Evolutionary conservation across 2,888 invertebrate species (phyloP).

Genomic region (Apeira syringaria): DNA sequence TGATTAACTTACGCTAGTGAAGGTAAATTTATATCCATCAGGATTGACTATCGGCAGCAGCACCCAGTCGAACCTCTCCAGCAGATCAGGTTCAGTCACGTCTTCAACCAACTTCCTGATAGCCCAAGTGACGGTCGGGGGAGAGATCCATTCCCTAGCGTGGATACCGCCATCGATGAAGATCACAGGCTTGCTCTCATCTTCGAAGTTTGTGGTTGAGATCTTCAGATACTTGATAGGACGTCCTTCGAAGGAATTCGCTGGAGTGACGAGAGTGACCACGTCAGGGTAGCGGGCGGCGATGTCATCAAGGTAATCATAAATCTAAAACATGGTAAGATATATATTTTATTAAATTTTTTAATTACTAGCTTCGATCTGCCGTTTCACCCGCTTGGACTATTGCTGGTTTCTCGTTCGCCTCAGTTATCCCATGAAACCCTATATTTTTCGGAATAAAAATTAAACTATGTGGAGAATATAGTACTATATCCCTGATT

Average conservation of each 20-base stretch:
- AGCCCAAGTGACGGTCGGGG: slow-evolving; percentile 85
- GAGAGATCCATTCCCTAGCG: slow-evolving; percentile 89
- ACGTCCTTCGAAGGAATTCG: slow-evolving; percentile 80
- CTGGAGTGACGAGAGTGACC: slow-evolving; percentile 77
- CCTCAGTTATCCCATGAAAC: no score
- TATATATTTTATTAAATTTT: no score
- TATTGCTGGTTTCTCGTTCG: no score
- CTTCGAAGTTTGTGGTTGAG: slow-evolving; percentile 74
- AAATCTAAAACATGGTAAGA: slow-evolving; percentile 30
- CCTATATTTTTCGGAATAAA: no score
- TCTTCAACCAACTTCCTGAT: slow-evolving; percentile 86
- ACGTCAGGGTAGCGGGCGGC: slow-evolving; percentile 66
- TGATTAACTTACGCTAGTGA: slow-evolving; percentile 66
- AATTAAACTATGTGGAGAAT: no score
- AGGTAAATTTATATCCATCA: slow-evolving; percentile 87
- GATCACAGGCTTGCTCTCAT: slow-evolving; percentile 77
- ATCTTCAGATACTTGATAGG: slow-evolving; percentile 83
- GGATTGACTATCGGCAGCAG: slow-evolving; percentile 87
- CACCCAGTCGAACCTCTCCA: slow-evolving; percentile 86
- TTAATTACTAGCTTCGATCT: no score
- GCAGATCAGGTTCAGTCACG: slow-evolving; percentile 76
- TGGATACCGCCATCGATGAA: slow-evolving; percentile 86
- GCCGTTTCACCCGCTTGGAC: no score
- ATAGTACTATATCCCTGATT: no score
- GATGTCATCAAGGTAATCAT: slow-evolving; percentile 67